Percentiles rank a stretch among this genome's conserved stretches.
These are phyloP conservation scores for Ectobius pallidus DNA, from an alignment of 2,888 invertebrate genomes.

Conservation along the genomic window DNA sequence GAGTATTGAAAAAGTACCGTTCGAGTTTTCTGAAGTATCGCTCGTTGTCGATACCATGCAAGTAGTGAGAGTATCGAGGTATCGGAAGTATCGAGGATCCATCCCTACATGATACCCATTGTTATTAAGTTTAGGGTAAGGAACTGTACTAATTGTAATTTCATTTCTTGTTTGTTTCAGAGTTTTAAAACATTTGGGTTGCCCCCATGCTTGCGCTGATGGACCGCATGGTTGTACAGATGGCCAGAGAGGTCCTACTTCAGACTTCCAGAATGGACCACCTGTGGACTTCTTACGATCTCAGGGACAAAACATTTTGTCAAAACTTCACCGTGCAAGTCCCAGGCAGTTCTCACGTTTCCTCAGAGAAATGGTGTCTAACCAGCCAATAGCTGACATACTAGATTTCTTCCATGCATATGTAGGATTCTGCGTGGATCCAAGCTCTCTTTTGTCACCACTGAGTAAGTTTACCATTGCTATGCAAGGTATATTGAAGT, in stretches of 20 bases:
- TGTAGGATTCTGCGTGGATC: slow-evolving; percentile 94
- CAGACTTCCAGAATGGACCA: slow-evolving; percentile 84
- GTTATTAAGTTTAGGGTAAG: too few species aligned
- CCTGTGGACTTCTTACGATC: slow-evolving; percentile 90
- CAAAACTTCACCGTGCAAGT: slow-evolving; percentile 74
- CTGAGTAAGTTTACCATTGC: slow-evolving; percentile 70
- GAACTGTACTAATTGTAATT: too few species aligned
- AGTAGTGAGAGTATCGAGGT: too few species aligned
- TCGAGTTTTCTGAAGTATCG: too few species aligned
- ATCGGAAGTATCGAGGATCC: too few species aligned
- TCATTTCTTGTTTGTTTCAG: slow-evolving; percentile 63
- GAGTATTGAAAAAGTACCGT: too few species aligned
- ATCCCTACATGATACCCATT: too few species aligned
- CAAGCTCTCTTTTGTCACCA: slow-evolving; percentile 82
- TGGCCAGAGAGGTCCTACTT: slow-evolving; percentile 85
- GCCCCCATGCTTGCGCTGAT: slow-evolving; percentile 90
- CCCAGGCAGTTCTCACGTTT: slow-evolving; percentile 68
- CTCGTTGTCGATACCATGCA: too few species aligned
- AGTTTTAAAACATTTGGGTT: slow-evolving; percentile 88
- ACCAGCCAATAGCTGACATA: slow-evolving; percentile 78
- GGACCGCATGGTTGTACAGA: slow-evolving; percentile 90
- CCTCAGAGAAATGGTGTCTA: slow-evolving; percentile 76
- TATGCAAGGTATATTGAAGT: too few species aligned
- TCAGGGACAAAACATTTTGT: slow-evolving; percentile 81
- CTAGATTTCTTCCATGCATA: slow-evolving; percentile 95